These are phyloP conservation scores for Phymatocera aterrima DNA, from an alignment of 2,888 invertebrate genomes.

Conservation along the genomic window DNA sequence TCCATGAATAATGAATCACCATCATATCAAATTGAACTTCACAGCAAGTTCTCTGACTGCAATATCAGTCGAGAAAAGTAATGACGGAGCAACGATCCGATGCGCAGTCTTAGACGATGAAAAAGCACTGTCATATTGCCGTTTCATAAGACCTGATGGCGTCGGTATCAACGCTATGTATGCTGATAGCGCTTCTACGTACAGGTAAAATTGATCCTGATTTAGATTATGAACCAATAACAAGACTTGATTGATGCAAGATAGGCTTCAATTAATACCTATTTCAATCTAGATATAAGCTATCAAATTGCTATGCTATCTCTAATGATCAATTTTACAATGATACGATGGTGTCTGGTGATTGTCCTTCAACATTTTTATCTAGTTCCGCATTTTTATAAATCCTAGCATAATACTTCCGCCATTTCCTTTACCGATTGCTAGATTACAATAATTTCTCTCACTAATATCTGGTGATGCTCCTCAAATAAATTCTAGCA, in stretches of 20 bases:
- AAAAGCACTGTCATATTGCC: constrained; percentile 44
- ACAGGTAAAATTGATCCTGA: constrained; percentile 74
- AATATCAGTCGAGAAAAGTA: constrained; percentile 26
- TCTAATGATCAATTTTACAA: neutral
- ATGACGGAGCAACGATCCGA: neutral
- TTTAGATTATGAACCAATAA: neutral
- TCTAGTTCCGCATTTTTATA: neutral
- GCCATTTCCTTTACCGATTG: neutral
- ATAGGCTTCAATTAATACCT: constrained; percentile 8
- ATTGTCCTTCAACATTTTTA: neutral
- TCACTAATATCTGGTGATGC: constrained; percentile 34
- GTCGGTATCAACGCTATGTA: constrained; percentile 41
- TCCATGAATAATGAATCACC: neutral
- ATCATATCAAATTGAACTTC: neutral
- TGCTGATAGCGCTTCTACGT: constrained; percentile 71
- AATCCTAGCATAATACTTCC: too few species aligned
- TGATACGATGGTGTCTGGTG: neutral
- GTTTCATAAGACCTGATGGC: constrained; percentile 45
- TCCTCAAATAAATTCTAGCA: constrained; percentile 67
- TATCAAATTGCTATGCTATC: neutral
- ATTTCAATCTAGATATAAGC: neutral
- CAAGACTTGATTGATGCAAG: neutral
- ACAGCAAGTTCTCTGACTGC: constrained; percentile 34
- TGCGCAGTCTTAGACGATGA: constrained; percentile 34
- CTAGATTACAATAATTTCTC: neutral